These are phyloP conservation scores for Chrysogorgia sp. DNA, from an alignment of 92 coral and sea anemone genomes.

Conservation along the genomic window DNA sequence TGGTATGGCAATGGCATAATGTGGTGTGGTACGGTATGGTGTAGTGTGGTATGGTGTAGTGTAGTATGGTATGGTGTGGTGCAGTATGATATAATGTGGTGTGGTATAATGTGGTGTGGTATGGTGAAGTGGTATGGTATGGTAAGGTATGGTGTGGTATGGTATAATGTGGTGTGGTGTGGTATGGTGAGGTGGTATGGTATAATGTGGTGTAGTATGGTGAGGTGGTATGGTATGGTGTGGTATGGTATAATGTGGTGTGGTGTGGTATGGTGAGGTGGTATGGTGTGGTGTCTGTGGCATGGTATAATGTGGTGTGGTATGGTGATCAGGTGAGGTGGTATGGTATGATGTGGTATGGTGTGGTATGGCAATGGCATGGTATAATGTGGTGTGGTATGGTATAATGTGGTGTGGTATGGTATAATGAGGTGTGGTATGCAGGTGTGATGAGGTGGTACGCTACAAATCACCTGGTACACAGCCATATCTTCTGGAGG, in stretches of 20 bases:
- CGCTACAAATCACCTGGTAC: constrained; percentile 71
- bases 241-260: neutral
- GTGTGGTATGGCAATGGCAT: neutral
- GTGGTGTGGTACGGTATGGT: neutral
- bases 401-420: neutral
- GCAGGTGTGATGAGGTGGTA: neutral
- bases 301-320: neutral
- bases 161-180: neutral
- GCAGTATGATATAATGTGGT: neutral
- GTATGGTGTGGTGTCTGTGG: neutral
- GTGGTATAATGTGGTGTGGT: neutral
- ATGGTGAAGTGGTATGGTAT: neutral
- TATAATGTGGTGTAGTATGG: neutral
- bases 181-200: neutral
- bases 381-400: neutral
- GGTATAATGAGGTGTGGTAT: neutral
- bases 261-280: neutral
- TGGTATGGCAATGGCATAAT: neutral
- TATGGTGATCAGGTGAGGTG: neutral
- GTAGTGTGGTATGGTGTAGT: neutral
- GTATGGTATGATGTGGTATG: neutral
- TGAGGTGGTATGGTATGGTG: neutral
- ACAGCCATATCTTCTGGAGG: constrained; percentile 99
- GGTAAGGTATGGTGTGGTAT: neutral
- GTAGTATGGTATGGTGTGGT: neutral